Evolutionary conservation across 2,113 vertebrate genomes (phyloP), one percentile per base, ranked within the genome.

Genomic region (Chloroceryle aenea): DNA sequence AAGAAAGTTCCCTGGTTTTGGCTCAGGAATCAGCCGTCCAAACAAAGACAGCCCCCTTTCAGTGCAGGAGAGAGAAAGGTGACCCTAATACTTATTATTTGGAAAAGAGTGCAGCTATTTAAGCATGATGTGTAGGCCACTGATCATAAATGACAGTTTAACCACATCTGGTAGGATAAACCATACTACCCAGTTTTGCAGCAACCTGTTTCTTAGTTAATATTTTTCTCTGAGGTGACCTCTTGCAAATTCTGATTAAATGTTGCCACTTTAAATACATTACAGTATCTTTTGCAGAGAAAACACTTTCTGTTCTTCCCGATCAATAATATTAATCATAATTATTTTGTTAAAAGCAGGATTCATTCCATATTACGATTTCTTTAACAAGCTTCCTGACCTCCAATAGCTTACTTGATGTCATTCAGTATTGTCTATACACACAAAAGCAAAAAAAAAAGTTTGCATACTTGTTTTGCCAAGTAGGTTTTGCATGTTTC

Each of bases 1-100:
- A 96, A 88, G 84, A 94, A 95, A 93, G 79, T 85, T 90, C 76
- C 88, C 59, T 83, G 16, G 68, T 76, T 97, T 91, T 84, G 84
- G 64, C 90, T 92, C 83, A 93, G 55, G 52, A 94, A 74, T 96
- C 78, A 92, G 43, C 71, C 50, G 90, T 89, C 58, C 69, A 89
- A 77, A 67, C 9, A 62, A 61, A 93, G 45, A 81, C 48, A 94
- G 38, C 14, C 53, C 53, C 42, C 22, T 89, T 92, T 76, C 62
- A 47, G 36, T 48, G 53, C 10, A 71, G 36, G 69, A 82, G 45
- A 76, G 88, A 93, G 34, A 85, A 97, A 97, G 79, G 90, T 95
- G 81, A 97, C 95, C 75, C 55, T 91, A 92, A 87, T 69, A 53
- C 29, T 92, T 96, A 55, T 50, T 69, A 82, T 71, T 38, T 95